These are phyloP conservation scores for Brachirus orientalis DNA, from an alignment of 2,113 vertebrate genomes.

Conservation along the genomic window DNA sequence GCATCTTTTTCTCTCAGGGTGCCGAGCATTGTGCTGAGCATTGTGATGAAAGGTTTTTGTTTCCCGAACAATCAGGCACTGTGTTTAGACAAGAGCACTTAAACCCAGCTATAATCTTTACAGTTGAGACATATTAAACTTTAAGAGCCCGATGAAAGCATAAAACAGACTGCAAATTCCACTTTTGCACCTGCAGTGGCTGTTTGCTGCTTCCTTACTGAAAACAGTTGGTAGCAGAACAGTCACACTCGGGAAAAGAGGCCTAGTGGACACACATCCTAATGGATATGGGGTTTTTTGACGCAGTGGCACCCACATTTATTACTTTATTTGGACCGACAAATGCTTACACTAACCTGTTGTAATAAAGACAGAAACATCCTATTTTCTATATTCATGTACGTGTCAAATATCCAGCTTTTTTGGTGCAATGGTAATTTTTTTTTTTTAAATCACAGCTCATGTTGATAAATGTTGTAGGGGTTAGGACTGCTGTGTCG, in stretches of 20 bases:
- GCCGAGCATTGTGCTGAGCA: constrained; percentile 14
- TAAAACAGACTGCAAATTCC: constrained; percentile 5
- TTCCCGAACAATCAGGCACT: not conserved
- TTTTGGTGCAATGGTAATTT: constrained; percentile 40
- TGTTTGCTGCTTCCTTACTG: constrained; percentile 1
- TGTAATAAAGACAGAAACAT: constrained; percentile 16
- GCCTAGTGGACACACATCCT: constrained; percentile 62
- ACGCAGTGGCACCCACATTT: constrained; percentile 43
- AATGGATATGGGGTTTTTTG: constrained; percentile 14
- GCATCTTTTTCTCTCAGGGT: constrained; percentile 41
- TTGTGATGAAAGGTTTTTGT: constrained; percentile 9
- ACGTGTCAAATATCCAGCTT: constrained; percentile 34
- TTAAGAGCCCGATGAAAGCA: too few relatives aligned
- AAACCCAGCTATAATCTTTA: constrained; percentile 7
- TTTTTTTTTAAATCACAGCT: constrained; percentile 50
- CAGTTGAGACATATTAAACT: constrained; percentile 15
- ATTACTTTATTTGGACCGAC: constrained; percentile 33
- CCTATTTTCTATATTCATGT: constrained; percentile 39
- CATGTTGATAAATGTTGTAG: constrained; percentile 48
- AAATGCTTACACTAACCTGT: constrained; percentile 33
- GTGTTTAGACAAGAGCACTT: constrained; percentile 1
- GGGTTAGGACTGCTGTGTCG: constrained; percentile 47
- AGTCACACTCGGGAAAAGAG: constrained; percentile 36
- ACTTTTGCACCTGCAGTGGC: not conserved
- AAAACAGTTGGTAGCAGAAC: constrained; percentile 14